Conservation (phyloP, 2,797 vertebrate species). For the Orestias chungarensis region DNA sequence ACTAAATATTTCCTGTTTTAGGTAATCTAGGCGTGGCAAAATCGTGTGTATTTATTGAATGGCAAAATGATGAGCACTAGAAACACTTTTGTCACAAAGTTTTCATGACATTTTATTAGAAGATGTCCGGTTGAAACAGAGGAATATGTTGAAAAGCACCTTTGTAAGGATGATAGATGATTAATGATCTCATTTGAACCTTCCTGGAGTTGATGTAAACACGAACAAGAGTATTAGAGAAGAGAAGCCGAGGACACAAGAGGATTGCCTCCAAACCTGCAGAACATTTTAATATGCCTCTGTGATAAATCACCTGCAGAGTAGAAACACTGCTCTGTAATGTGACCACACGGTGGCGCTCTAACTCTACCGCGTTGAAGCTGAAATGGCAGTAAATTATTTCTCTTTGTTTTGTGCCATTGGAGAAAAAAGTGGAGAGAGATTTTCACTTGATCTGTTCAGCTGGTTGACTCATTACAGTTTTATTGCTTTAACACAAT, state of each 20-base stretch:
- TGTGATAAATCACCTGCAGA: not conserved
- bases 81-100: not conserved
- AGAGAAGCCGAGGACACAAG: not conserved
- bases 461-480: conserved; percentile 20
- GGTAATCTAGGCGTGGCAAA: not conserved
- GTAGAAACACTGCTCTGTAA: not conserved
- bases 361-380: conserved; percentile 5
- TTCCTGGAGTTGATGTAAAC: not conserved
- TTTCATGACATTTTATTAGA: not conserved
- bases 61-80: not conserved
- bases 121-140: not conserved
- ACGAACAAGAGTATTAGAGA: not conserved
- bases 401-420: not conserved
- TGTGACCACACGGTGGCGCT: conserved; percentile 49
- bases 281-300: not conserved
- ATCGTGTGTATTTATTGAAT: not conserved
- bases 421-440: not conserved
- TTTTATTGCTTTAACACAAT: conserved; percentile 43
- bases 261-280: not conserved
- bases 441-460: conserved; percentile 33
- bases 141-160: not conserved
- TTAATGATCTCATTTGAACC: not conserved
- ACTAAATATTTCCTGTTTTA: not conserved
- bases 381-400: not conserved
- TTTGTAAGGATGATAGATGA: not conserved